Base-by-base conservation (phyloP, 2,888 invertebrate species). In the Bibio marci region DNA sequence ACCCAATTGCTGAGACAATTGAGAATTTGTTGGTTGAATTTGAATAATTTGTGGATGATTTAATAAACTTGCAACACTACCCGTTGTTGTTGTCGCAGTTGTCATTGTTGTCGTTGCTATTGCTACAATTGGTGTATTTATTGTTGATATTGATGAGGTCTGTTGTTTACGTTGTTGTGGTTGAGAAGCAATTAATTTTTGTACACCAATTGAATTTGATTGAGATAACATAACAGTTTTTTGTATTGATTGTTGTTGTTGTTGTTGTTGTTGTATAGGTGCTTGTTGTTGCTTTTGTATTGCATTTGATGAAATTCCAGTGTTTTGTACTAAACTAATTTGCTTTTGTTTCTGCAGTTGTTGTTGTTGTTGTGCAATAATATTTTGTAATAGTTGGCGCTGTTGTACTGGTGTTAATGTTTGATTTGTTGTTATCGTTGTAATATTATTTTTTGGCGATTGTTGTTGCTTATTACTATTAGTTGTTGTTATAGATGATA, bases 401-500 rank as follows among this genome's bases (percentile, higher is more conserved):
- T 59, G 59, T 32, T 62, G 61, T 11, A 58, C 46, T 3, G 54
- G 48, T 7, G 56, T 56, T 39, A 59, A 52, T 19, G 57, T 57
- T 3, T 57, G 8, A 11, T 34, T 52, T 0, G 57, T 52, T 57
- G 35, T 38, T 4, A 38, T 30, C 3, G 35, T 46, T 2, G 45
- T 39, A 14, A 46, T 41, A 36, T 43, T 49, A 19, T 45, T 47
- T 30, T 51, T 49, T 4, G 28, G n/a, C 27, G 30, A n/a, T n/a
- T 22, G 30, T n/a, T 30, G 32, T 32, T 13, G 26, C 27, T 22
- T 36, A 11, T 14, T 17, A 12, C 18, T 26, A 12, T 3, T 13
- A 26, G 36, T 26, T 11, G 25, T 11, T 5, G 27, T 13, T 36
- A 14, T 25, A 5, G n/a, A 26, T 4, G 36, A 11, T 11, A 15